Evolutionary conservation across 2,888 invertebrate genomes (phyloP).

Genomic region (Spilarctia lutea): DNA sequence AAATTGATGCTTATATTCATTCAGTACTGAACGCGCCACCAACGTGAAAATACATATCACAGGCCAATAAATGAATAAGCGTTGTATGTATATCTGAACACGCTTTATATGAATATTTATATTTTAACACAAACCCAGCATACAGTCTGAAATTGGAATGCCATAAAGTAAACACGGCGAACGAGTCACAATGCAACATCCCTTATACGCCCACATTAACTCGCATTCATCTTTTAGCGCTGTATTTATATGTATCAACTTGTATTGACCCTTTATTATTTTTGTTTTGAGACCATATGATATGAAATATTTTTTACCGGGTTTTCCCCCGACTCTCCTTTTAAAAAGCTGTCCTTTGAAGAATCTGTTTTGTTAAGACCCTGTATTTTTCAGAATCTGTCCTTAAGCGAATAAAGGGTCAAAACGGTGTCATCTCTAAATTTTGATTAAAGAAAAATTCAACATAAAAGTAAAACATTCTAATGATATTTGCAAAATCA

Average conservation of each 20-base stretch:
- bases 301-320: neutral
- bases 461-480: no score
- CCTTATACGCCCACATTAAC: neutral
- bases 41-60: slow-evolving; percentile 4
- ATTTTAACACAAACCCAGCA: slow-evolving; percentile 13
- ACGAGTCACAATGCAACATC: neutral
- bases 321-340: no score
- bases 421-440: no score
- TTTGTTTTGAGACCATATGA: neutral
- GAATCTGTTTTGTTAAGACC: no score
- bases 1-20: slow-evolving; percentile 37
- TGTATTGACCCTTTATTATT: neutral
- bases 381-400: no score
- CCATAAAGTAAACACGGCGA: slow-evolving; percentile 17
- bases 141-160: slow-evolving; percentile 15
- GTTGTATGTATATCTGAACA: slow-evolving; percentile 8
- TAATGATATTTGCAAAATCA: no score
- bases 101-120: slow-evolving; percentile 23
- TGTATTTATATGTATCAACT: neutral
- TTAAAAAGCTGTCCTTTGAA: no score
- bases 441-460: no score
- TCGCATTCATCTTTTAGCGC: no score
- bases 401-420: no score
- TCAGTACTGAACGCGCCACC: slow-evolving; percentile 16
- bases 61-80: slow-evolving; percentile 9